These are phyloP conservation scores for Lota lota DNA, from an alignment of 2,113 vertebrate genomes.

Conservation along the genomic window DNA sequence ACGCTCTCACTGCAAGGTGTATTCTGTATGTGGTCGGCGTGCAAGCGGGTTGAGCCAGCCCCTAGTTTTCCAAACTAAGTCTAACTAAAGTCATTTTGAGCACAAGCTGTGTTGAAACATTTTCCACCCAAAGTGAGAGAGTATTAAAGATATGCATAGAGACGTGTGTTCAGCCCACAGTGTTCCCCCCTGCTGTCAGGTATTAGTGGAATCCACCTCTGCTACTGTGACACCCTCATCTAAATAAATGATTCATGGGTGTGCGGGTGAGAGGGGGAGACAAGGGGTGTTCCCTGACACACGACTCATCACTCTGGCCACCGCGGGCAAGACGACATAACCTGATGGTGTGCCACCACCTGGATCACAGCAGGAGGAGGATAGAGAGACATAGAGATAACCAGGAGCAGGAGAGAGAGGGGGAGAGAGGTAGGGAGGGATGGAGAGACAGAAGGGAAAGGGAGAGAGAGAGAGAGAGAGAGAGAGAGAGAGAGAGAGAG, in stretches of 20 bases:
- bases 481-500: not conserved
- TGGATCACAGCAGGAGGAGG: slow-evolving; percentile 5
- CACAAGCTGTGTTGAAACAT: too few species aligned
- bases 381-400: not conserved
- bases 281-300: not conserved
- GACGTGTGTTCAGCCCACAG: too few species aligned
- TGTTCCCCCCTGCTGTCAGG: slow-evolving; percentile 6
- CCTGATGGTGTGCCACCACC: not conserved
- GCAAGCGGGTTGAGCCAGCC: too few species aligned
- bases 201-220: slow-evolving; percentile 13
- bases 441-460: not conserved
- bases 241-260: slow-evolving; percentile 47
- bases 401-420: not conserved
- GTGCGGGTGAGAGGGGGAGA: slow-evolving; percentile 8
- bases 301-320: slow-evolving; percentile 9
- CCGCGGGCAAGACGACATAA: slow-evolving; percentile 8
- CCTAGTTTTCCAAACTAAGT: too few species aligned
- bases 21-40: too few species aligned
- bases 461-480: not conserved
- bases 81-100: too few species aligned
- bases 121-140: too few species aligned
- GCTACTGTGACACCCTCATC: slow-evolving; percentile 32
- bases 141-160: too few species aligned
- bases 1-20: too few species aligned
- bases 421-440: not conserved